Conservation (phyloP, 2,113 vertebrate genomes). For the Aptenodytes forsteri region DNA sequence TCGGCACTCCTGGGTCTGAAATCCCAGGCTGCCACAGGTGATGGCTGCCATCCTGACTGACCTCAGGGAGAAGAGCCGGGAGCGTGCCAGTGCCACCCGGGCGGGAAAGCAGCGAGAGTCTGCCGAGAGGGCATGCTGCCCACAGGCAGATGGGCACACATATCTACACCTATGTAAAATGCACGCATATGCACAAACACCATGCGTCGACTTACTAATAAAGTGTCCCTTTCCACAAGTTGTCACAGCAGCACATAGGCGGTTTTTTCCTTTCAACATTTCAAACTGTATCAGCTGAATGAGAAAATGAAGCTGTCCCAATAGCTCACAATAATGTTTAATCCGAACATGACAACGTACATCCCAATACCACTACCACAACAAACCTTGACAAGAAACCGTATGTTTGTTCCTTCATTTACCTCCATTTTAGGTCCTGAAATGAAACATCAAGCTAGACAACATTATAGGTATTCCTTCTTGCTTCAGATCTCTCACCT, state of each 20-base stretch:
- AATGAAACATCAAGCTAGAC: background rate
- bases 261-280: background rate
- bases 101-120: background rate
- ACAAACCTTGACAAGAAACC: background rate
- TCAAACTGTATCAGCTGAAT: background rate
- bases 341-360: accelerated
- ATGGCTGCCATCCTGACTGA: background rate
- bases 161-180: accelerated
- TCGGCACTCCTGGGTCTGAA: background rate
- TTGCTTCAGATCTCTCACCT: background rate
- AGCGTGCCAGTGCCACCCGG: background rate
- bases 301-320: background rate
- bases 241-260: background rate
- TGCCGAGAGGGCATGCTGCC: background rate
- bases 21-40: background rate
- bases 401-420: background rate
- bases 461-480: background rate
- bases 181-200: background rate
- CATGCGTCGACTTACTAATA: accelerated
- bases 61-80: background rate
- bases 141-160: accelerated
- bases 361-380: background rate
- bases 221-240: background rate
- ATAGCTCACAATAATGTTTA: background rate
- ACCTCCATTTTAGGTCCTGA: constrained; percentile 26